A percentile compares a stretch with the other conserved stretches of the same genome.
Conservation (phyloP, 2,797 vertebrate species). For the Semaprochilodus insignis region DNA sequence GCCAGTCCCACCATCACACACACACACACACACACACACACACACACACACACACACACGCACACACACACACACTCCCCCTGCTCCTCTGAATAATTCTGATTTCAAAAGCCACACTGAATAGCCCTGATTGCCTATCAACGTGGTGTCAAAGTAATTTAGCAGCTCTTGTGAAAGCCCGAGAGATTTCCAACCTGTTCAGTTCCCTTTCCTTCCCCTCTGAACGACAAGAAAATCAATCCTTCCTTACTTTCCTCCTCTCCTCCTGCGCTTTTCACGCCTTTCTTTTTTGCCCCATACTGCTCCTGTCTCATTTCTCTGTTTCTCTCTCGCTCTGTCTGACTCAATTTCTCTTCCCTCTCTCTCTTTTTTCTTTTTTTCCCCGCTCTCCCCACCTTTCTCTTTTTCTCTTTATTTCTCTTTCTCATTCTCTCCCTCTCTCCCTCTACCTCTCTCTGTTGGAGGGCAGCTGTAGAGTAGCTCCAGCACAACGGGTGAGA, state of each 20-base stretch:
- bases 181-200: slow-evolving; percentile 39
- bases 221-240: slow-evolving; percentile 51
- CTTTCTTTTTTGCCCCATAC: slow-evolving; percentile 9
- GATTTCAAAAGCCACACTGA: slow-evolving; percentile 69
- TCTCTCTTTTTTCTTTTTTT: not conserved
- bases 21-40: slow-evolving; percentile 52
- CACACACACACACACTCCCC: slow-evolving; percentile 52
- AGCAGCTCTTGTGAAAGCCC: slow-evolving; percentile 38
- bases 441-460: slow-evolving; percentile 42
- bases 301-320: slow-evolving; percentile 53
- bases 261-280: slow-evolving; percentile 20
- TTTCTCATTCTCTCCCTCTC: not conserved
- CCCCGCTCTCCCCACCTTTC: not conserved
- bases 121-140: slow-evolving; percentile 72
- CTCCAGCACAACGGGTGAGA: slow-evolving; percentile 58
- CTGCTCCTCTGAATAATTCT: slow-evolving; percentile 67
- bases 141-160: slow-evolving; percentile 56
- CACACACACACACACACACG: slow-evolving; percentile 45
- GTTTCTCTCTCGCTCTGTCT: slow-evolving; percentile 2
- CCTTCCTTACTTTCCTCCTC: slow-evolving; percentile 54
- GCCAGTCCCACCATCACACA: slow-evolving; percentile 51
- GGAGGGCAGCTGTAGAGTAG: slow-evolving; percentile 57
- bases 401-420: not conserved
- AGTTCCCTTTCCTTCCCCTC: slow-evolving; percentile 26
- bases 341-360: slow-evolving; percentile 4